phyloP scores from a whole-genome alignment of 1,140 invertebrate species.

The Lycorma delicatula region DNA sequence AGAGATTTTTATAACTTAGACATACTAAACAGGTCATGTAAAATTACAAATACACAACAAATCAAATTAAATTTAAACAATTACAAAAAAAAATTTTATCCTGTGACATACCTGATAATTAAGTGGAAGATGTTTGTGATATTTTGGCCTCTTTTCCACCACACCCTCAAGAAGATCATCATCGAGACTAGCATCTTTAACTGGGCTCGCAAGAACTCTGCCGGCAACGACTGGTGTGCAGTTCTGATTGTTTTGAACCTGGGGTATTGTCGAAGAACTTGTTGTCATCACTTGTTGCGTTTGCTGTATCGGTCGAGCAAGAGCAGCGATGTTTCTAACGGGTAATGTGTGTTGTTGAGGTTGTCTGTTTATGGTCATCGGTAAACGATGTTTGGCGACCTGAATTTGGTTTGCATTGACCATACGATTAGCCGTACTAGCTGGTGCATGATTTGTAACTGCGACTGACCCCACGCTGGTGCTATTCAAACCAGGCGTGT shows the following conservation, averaged over 20 bases:
- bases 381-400: conserved; percentile 14
- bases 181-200: conserved; percentile 18
- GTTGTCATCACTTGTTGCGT: no score
- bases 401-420: not conserved
- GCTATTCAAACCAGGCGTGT: no score
- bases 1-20: no score
- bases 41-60: no score
- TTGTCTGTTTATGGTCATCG: conserved; percentile 16
- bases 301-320: conserved; percentile 17
- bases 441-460: no score
- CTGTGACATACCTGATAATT: conserved; percentile 21
- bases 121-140: conserved; percentile 22
- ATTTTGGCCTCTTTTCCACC: conserved; percentile 23
- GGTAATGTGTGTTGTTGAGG: conserved; percentile 20
- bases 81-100: conserved; percentile 2
- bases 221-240: not conserved
- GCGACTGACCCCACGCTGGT: no score
- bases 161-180: conserved; percentile 25
- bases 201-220: conserved; percentile 13
- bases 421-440: no score
- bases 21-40: no score
- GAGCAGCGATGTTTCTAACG: conserved; percentile 25
- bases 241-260: not conserved
- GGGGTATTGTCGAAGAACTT: not conserved
- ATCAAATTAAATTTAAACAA: no score